A percentile compares a stretch with the other conserved stretches of the same genome.
Evolutionary conservation across 2,113 vertebrate genomes (phyloP).

Genomic region (Thunnus thynnus): DNA sequence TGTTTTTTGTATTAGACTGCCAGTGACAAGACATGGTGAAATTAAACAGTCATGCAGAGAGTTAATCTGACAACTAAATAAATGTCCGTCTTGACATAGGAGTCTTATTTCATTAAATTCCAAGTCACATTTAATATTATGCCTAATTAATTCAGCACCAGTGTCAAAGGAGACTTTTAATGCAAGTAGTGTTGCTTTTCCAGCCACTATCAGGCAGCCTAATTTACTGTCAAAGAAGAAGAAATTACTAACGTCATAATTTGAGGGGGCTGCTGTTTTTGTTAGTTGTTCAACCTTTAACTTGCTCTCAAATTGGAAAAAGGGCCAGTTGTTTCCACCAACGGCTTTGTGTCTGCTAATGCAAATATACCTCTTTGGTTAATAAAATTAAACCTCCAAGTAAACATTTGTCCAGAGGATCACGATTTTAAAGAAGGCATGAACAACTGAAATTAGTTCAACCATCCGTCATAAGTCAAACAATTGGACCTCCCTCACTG

Average conservation of each 20-base stretch:
- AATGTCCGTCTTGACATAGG: not conserved
- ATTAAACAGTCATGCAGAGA: not conserved
- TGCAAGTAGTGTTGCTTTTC: not conserved
- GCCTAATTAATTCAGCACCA: constrained; percentile 20
- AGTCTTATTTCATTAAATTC: constrained; percentile 21
- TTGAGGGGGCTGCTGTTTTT: not conserved
- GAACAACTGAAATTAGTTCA: not conserved
- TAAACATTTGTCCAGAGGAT: not conserved
- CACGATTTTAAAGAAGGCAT: not conserved
- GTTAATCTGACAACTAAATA: not conserved
- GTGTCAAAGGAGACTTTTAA: constrained; percentile 35
- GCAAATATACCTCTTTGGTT: not conserved
- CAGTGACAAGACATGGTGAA: not conserved
- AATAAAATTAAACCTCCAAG: not conserved
- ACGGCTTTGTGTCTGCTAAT: not conserved
- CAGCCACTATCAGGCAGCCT: not conserved
- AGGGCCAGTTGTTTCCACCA: not conserved
- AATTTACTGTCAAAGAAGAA: not conserved
- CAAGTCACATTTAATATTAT: constrained; percentile 10
- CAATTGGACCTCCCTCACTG: not conserved
- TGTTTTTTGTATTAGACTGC: not conserved
- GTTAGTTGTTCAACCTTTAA: constrained; percentile 6
- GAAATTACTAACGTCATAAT: not conserved
- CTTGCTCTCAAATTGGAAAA: not conserved
- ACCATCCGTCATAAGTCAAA: not conserved